These are phyloP conservation scores for Monodelphis domestica DNA, from an alignment of 2,797 vertebrate species.

Conservation along the genomic window DNA sequence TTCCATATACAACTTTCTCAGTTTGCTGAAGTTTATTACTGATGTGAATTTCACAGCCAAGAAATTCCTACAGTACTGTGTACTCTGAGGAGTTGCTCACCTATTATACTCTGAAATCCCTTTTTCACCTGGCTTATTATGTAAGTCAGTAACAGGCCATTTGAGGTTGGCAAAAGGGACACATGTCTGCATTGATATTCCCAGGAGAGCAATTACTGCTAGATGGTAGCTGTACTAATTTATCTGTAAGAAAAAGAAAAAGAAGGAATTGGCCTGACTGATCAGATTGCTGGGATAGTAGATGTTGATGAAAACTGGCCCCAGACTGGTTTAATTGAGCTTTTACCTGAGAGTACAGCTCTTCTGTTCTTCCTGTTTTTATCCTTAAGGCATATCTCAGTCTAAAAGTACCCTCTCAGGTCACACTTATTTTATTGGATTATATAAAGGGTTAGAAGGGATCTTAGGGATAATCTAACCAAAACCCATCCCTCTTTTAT, in stretches of 20 bases:
- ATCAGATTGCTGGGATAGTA: neutral
- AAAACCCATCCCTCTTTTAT: neutral
- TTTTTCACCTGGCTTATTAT: neutral
- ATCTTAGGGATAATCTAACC: neutral
- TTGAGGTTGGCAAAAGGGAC: neutral
- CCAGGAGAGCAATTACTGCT: neutral
- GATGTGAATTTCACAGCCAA: neutral
- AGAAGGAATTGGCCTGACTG: neutral
- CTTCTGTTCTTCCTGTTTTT: neutral
- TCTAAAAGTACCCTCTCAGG: neutral
- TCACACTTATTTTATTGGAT: neutral
- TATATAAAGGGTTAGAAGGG: neutral
- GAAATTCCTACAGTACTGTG: neutral
- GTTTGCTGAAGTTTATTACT: neutral
- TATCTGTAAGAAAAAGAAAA: neutral
- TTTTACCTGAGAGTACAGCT: neutral
- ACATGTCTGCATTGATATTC: neutral
- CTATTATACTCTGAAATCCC: neutral
- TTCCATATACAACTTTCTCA: neutral
- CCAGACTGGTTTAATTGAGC: neutral
- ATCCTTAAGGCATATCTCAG: neutral
- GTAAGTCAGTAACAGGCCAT: neutral
- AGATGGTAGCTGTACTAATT: neutral
- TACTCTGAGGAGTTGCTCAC: neutral
- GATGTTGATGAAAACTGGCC: neutral